phyloP scores from a whole-genome alignment of 2,888 invertebrate species.

The Caenorhabditis becei region DNA sequence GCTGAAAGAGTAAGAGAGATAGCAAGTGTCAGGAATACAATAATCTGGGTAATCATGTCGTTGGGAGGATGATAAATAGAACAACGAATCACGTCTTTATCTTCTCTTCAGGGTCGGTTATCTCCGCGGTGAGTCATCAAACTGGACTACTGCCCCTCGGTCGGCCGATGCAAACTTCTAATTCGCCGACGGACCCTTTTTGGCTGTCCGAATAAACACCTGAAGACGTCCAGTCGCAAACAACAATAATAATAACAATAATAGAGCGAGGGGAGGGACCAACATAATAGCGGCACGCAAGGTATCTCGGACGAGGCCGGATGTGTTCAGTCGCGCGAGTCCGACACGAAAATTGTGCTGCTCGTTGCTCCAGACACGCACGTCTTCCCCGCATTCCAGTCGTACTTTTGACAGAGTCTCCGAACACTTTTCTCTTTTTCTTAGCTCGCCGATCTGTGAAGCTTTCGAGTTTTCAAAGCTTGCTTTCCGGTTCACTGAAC shows the following conservation, averaged over 20 bases:
- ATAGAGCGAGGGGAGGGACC: conserved; percentile 24
- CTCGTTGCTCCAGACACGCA: no score
- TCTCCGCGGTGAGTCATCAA: conserved; percentile 9
- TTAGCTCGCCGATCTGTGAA: no score
- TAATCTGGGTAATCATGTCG: conserved; percentile 23
- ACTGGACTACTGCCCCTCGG: conserved; percentile 2
- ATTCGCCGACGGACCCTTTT: background rate
- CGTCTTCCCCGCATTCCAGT: conserved; percentile 7
- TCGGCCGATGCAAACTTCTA: background rate
- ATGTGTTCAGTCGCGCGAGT: conserved; percentile 59
- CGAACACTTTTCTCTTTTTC: background rate
- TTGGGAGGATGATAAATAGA: background rate
- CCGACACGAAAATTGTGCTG: conserved; percentile 22
- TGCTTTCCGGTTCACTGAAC: conserved; percentile 18
- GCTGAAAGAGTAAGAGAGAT: conserved; percentile 14
- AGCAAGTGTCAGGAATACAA: conserved; percentile 15
- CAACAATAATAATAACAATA: conserved; percentile 54
- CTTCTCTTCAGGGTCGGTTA: conserved; percentile 4
- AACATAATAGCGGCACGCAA: conserved; percentile 46
- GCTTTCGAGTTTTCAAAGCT: conserved; percentile 4
- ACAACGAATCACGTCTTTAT: conserved; percentile 1
- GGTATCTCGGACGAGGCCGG: conserved; percentile 45
- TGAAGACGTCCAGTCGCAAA: conserved; percentile 13
- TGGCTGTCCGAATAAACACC: conserved; percentile 22
- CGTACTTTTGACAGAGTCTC: conserved; percentile 7